Percentiles rank a stretch among this genome's conserved stretches.
Evolutionary conservation across 2,113 vertebrate species (phyloP).

Genomic region (Callopanchax toddi): DNA sequence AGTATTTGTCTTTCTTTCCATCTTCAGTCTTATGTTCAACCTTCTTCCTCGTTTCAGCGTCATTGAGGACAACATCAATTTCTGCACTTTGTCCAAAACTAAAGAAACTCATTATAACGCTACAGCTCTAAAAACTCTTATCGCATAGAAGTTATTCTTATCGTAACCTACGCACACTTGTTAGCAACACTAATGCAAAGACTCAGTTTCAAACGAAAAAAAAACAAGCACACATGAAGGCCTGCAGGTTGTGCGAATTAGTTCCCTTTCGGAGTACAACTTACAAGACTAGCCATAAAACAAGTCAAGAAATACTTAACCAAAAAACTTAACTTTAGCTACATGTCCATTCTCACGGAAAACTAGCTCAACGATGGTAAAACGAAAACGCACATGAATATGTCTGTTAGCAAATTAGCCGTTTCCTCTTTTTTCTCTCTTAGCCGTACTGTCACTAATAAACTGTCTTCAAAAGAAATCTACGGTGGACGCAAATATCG

Average conservation of each 20-base stretch:
- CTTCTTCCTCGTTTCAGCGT: conserved; percentile 92
- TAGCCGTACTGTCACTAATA: not conserved
- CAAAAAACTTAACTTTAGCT: conserved; percentile 34
- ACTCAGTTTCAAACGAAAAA: conserved; percentile 8
- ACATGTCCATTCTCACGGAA: conserved; percentile 43
- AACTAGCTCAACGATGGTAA: conserved; percentile 28
- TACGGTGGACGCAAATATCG: not conserved
- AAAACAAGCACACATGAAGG: conserved; percentile 16
- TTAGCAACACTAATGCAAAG: conserved; percentile 8
- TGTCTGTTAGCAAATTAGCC: conserved; percentile 42
- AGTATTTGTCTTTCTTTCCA: conserved; percentile 95
- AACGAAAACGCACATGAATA: conserved; percentile 27
- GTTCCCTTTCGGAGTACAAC: not conserved
- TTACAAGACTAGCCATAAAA: conserved; percentile 7
- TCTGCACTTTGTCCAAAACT: conserved; percentile 95
- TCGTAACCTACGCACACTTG: not conserved
- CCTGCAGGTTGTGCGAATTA: conserved; percentile 20
- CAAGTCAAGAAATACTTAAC: conserved; percentile 16
- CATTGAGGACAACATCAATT: conserved; percentile 91
- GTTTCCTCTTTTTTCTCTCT: not conserved
- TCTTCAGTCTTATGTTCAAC: conserved; percentile 96
- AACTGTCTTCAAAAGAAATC: not conserved
- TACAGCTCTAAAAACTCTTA: conserved; percentile 11
- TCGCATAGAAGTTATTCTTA: not conserved
- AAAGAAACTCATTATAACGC: conserved; percentile 92